phyloP scores from a whole-genome alignment of 2,888 invertebrate genomes.

The Thumatha senex region DNA sequence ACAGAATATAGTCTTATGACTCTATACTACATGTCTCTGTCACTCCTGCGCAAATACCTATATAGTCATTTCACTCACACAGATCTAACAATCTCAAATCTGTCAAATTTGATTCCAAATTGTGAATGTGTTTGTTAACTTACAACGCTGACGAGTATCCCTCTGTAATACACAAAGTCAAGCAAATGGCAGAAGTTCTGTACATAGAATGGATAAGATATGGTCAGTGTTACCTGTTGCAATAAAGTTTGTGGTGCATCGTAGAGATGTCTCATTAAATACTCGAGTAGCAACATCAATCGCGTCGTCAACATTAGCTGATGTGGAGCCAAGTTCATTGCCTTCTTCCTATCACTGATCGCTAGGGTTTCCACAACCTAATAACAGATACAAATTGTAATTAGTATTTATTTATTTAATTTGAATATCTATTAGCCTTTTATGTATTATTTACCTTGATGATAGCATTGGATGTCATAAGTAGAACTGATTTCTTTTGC shows the following conservation, averaged over 20 bases:
- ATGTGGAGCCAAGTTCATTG: constrained; percentile 68
- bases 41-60: too few relatives aligned
- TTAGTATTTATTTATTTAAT: not conserved
- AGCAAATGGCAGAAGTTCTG: too few relatives aligned
- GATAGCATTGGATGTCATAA: constrained; percentile 90
- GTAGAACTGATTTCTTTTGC: constrained; percentile 97
- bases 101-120: too few relatives aligned
- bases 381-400: constrained; percentile 6
- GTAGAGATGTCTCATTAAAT: constrained; percentile 97
- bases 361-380: constrained; percentile 75
- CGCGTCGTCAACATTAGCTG: constrained; percentile 93
- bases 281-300: constrained; percentile 94
- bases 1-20: too few relatives aligned
- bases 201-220: too few relatives aligned
- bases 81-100: too few relatives aligned
- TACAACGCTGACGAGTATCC: too few relatives aligned
- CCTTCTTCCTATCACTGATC: constrained; percentile 67
- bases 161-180: too few relatives aligned
- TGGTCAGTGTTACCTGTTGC: constrained; percentile 86
- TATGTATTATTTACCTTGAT: constrained; percentile 62
- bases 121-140: too few relatives aligned
- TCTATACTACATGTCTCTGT: too few relatives aligned
- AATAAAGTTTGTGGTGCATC: constrained; percentile 94
- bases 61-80: too few relatives aligned
- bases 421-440: not conserved